Evolutionary conservation across 1,140 invertebrate genomes (phyloP).

Genomic region (Apis dorsata): DNA sequence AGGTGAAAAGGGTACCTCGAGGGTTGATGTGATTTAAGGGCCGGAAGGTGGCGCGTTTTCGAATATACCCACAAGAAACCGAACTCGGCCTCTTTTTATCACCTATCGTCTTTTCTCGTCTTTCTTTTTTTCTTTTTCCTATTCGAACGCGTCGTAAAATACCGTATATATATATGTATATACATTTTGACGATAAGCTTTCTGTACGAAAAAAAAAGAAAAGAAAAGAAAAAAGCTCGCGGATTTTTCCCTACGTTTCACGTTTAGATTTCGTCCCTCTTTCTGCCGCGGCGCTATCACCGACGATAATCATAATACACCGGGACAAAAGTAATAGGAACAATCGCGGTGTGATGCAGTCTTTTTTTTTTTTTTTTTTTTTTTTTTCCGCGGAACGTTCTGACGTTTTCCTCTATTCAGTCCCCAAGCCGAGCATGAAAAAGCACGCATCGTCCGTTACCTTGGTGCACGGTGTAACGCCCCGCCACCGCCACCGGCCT

Average conservation of each 20-base stretch:
- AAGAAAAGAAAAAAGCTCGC: no score
- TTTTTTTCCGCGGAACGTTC: slow-evolving; percentile 37
- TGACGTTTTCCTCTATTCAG: slow-evolving; percentile 57
- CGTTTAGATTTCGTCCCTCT: not conserved
- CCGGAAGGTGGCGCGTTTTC: slow-evolving; percentile 21
- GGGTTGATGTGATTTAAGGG: slow-evolving; percentile 64
- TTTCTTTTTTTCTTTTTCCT: not conserved
- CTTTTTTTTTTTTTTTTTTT: not conserved
- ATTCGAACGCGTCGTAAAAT: not conserved
- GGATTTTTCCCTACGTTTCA: slow-evolving; percentile 12
- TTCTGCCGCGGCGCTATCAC: not conserved
- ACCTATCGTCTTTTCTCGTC: no score
- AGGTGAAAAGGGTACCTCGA: slow-evolving; percentile 44
- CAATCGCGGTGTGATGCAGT: slow-evolving; percentile 35
- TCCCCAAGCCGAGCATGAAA: slow-evolving; percentile 53
- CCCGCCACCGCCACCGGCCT: not conserved
- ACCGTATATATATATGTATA: no score
- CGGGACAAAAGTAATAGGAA: slow-evolving; percentile 33
- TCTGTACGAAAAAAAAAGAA: not conserved
- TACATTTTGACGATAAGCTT: not conserved
- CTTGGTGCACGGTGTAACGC: slow-evolving; percentile 39
- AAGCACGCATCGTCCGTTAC: slow-evolving; percentile 47
- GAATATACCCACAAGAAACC: not conserved
- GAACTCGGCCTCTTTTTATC: not conserved
- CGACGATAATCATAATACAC: slow-evolving; percentile 20